Evolutionary conservation across 2,888 invertebrate genomes (phyloP), one percentile per base, ranked within the genome.

Genomic region (Ectemnius cavifrons): DNA sequence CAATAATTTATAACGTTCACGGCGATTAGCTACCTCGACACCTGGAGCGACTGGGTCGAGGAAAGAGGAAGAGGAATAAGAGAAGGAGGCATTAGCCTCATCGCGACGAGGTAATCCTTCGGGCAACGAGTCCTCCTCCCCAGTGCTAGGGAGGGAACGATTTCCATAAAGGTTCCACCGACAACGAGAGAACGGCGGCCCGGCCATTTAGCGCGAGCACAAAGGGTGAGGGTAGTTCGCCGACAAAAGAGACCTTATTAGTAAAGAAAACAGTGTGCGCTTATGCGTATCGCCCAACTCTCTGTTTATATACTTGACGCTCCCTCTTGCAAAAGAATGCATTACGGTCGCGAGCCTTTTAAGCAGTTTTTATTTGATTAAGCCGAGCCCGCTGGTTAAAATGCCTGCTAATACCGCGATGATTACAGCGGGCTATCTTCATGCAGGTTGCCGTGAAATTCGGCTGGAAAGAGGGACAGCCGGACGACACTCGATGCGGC

Each of bases 101-200:
- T 78, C 77, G 70, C 77, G 84, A 82, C 84, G 78, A 77, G 73
- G 82, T 77, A 78, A 79, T 77, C 83, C 83, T 63, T 49, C 63
- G 69, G 73, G 80, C 80, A 80, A 11, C 82, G 75, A 74, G 76
- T 78, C 71, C 68, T 52, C 37, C 8, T 8, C 37, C 37, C 37
- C 37, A 2, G 37, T 23, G 46, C 59, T 13, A 68, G 68, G 77
- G 77, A 73, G 80, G 77, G 71, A 79, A 82, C 72, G 77, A 82
- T 82, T 82, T 82, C 71, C 82, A 82, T 82, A 82, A 82, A 82
- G 79, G 80, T 82, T 82, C 80, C 80, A 79, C 71, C 72, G 79
- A 68, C 73, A 80, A 80, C 78, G 16, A 27, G 47, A 63, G 27
- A 49, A 63, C 23, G 27, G 49, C 23, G 37, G 23, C 16, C 14